Percentiles rank a stretch among this genome's conserved stretches.
These are phyloP conservation scores for Eupeodes latifasciatus DNA, from an alignment of 2,888 invertebrate genomes.

Conservation along the genomic window DNA sequence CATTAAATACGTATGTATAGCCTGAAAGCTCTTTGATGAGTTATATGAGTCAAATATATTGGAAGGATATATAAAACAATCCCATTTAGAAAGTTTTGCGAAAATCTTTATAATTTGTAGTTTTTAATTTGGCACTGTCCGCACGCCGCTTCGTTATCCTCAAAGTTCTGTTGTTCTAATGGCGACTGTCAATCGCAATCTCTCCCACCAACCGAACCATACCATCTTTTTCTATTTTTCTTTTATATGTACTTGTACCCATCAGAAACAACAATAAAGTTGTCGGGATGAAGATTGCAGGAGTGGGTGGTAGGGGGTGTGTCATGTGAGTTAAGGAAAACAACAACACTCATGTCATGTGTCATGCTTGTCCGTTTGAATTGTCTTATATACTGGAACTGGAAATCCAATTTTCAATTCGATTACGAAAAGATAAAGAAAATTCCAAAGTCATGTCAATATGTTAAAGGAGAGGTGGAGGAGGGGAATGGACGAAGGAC, in stretches of 20 bases:
- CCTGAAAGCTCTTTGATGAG: no score
- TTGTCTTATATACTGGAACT: constrained; percentile 60
- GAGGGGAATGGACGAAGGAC: background rate
- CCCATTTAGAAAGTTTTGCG: background rate
- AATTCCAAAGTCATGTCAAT: constrained; percentile 76
- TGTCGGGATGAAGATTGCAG: background rate
- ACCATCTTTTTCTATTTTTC: background rate
- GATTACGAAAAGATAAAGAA: constrained; percentile 75
- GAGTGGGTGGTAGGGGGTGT: background rate
- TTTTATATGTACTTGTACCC: background rate
- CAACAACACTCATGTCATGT: constrained; percentile 36
- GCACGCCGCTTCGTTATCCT: background rate
- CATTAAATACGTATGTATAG: no score
- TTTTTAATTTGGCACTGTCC: constrained; percentile 18
- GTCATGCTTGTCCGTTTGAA: constrained; percentile 59
- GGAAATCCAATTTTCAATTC: constrained; percentile 76
- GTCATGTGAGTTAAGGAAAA: background rate
- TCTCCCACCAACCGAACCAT: background rate
- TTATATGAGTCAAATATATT: no score
- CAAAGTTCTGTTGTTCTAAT: background rate
- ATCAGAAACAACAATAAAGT: background rate
- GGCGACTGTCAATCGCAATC: constrained; percentile 61
- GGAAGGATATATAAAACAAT: no score
- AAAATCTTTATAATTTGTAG: constrained; percentile 46
- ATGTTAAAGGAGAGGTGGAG: constrained; percentile 28